A percentile compares a stretch with the other conserved stretches of the same genome.
phyloP scores from a whole-genome alignment of 2,797 vertebrate species.

The Carcharodon carcharias region DNA sequence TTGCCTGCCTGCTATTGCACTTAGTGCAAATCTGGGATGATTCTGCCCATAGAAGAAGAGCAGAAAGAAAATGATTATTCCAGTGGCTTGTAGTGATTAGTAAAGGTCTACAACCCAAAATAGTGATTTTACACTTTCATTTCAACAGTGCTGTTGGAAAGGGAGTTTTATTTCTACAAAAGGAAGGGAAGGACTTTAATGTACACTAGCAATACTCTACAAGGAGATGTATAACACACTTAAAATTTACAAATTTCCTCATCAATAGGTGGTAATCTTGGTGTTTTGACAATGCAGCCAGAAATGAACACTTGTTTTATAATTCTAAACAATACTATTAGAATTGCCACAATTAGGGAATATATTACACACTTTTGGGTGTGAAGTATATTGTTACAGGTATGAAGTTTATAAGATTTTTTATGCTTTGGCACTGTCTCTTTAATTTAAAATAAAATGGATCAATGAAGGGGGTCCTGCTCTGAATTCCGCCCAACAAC shows the following conservation, averaged over 20 bases:
- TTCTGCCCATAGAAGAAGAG: too few relatives aligned
- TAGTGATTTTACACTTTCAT: too few relatives aligned
- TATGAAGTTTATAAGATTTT: too few relatives aligned
- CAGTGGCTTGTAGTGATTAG: too few relatives aligned
- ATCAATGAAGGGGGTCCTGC: too few relatives aligned
- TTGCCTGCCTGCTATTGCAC: too few relatives aligned
- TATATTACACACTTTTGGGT: neutral
- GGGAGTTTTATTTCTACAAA: neutral
- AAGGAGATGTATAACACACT: constrained; percentile 33
- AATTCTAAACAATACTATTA: neutral
- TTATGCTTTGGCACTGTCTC: too few relatives aligned
- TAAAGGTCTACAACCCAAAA: too few relatives aligned
- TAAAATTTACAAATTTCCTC: neutral
- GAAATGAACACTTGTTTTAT: neutral
- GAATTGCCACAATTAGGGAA: neutral
- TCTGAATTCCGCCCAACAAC: too few relatives aligned
- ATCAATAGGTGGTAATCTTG: neutral
- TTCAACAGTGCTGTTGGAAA: neutral
- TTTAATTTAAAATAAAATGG: too few relatives aligned
- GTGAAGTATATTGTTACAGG: neutral
- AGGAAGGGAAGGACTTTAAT: neutral
- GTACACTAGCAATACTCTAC: neutral
- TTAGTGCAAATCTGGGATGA: too few relatives aligned
- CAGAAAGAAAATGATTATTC: neutral
- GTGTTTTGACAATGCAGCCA: neutral